Conservation (phyloP, 1,140 invertebrate genomes). For the Drosophila albomicans region DNA sequence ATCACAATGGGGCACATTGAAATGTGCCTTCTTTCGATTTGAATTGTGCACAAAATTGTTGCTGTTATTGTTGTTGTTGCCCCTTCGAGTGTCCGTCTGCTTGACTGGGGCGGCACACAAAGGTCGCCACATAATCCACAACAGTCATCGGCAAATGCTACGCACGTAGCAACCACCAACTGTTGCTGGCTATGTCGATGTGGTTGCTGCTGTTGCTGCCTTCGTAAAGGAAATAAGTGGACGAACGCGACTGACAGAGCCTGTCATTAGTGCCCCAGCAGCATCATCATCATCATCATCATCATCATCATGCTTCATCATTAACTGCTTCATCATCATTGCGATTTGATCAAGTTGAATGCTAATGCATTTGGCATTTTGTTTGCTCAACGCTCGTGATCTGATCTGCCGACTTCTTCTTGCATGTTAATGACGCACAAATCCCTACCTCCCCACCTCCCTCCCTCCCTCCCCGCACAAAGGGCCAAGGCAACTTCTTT, state of each 20-base stretch:
- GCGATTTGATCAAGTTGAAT: conserved; percentile 44
- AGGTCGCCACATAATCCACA: conserved; percentile 44
- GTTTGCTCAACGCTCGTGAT: conserved; percentile 63
- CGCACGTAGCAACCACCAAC: conserved; percentile 40
- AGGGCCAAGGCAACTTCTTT: too few species aligned
- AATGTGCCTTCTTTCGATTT: conserved; percentile 47
- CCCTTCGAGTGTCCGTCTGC: conserved; percentile 5
- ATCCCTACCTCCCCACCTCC: background rate
- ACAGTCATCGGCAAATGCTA: conserved; percentile 48
- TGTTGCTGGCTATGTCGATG: too few species aligned
- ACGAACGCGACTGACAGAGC: conserved; percentile 42
- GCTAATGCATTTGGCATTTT: conserved; percentile 54
- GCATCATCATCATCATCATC: conserved; percentile 33
- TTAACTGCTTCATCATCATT: conserved; percentile 13
- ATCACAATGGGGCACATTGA: conserved; percentile 43
- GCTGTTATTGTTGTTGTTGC: conserved; percentile 21
- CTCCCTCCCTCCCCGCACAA: too few species aligned
- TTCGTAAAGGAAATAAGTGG: conserved; percentile 38
- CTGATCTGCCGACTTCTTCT: conserved; percentile 22
- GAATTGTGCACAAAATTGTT: conserved; percentile 44
- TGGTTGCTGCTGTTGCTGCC: conserved; percentile 14
- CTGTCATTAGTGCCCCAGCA: conserved; percentile 41
- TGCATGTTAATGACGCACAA: conserved; percentile 69
- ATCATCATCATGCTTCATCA: conserved; percentile 2
- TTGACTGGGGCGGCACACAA: conserved; percentile 26